Percentiles rank a stretch among this genome's conserved stretches.
Conservation (phyloP, 2,113 vertebrate genomes). For the Otus sunia region DNA sequence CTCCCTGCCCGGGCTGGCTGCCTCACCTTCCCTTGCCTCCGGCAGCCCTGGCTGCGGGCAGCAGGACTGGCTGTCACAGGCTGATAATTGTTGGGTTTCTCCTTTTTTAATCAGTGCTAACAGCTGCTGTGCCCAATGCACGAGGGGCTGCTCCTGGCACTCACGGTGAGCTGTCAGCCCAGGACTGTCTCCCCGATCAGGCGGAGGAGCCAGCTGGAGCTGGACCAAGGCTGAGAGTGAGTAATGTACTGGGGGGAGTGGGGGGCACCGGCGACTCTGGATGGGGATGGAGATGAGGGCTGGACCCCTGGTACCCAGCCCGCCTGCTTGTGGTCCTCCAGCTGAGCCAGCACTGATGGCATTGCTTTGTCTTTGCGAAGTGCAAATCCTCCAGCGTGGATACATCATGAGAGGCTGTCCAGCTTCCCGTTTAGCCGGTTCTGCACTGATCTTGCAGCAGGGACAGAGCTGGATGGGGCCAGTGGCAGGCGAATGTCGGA, state of each 20-base stretch:
- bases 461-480: neutral
- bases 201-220: neutral
- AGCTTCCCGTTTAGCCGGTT: neutral
- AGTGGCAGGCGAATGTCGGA: neutral
- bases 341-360: neutral
- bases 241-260: accelerated
- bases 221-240: neutral
- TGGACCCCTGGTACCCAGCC: neutral
- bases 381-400: accelerated
- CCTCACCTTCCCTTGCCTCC: neutral
- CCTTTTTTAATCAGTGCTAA: constrained; percentile 19
- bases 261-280: neutral
- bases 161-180: neutral
- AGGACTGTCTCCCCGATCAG: neutral
- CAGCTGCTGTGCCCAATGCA: constrained; percentile 21
- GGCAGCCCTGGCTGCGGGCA: neutral
- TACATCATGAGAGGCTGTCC: neutral
- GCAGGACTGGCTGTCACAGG: neutral
- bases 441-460: neutral
- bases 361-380: neutral
- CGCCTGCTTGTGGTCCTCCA: neutral
- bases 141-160: constrained; percentile 5
- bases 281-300: neutral
- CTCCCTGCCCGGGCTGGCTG: accelerated
- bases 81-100: neutral